phyloP scores from a whole-genome alignment of 2,113 vertebrate genomes.

The Sitta europaea region DNA sequence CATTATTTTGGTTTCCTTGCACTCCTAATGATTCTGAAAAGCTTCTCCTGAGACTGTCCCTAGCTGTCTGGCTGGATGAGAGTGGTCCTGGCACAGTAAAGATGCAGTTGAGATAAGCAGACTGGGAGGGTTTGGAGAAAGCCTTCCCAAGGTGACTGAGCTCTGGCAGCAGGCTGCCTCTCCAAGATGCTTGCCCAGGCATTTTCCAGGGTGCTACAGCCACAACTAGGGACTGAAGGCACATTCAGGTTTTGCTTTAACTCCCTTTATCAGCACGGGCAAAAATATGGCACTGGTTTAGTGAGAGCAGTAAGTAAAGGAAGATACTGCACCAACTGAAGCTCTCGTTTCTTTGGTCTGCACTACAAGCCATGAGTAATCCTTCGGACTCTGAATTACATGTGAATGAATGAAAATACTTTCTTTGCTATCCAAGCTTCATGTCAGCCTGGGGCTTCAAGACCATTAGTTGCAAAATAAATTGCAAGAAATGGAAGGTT shows the following conservation, averaged over 20 bases:
- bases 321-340: not conserved
- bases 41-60: not conserved
- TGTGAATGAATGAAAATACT: constrained; percentile 12
- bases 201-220: not conserved
- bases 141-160: accelerated
- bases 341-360: not conserved
- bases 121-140: not conserved
- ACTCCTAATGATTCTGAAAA: not conserved
- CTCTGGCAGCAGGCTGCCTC: not conserved
- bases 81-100: not conserved
- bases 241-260: not conserved
- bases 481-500: constrained; percentile 29
- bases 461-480: not conserved
- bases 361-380: not conserved
- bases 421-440: not conserved
- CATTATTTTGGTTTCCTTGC: not conserved
- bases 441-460: constrained; percentile 20
- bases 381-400: not conserved
- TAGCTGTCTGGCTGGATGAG: not conserved
- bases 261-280: not conserved
- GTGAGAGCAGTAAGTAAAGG: not conserved
- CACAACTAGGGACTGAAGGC: not conserved
- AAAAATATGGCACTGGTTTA: not conserved
- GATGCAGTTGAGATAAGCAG: not conserved
- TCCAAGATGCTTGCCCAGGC: not conserved